phyloP scores from a whole-genome alignment of 2,113 vertebrate species.

The Actinemys pallida region DNA sequence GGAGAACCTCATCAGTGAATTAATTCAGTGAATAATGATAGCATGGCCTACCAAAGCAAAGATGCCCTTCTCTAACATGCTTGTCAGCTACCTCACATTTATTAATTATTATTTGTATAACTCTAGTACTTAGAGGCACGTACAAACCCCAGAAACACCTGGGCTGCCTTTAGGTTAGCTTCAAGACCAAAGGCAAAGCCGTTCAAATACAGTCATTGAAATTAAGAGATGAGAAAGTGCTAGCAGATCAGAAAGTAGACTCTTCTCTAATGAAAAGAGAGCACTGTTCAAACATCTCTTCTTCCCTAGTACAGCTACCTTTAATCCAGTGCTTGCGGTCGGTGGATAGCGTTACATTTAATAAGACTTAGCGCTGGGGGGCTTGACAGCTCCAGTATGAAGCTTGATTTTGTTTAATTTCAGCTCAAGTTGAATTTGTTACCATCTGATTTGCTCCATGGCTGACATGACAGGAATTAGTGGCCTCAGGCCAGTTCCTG shows the following conservation, averaged over 20 bases:
- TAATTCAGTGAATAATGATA: neutral
- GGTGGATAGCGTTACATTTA: rapidly evolving
- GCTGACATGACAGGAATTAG: neutral
- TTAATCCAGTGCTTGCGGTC: neutral
- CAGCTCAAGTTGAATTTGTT: neutral
- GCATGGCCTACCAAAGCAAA: neutral
- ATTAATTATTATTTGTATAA: rapidly evolving
- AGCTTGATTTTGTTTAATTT: neutral
- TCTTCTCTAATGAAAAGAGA: neutral
- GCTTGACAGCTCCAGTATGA: neutral
- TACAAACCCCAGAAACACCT: neutral
- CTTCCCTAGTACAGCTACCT: neutral
- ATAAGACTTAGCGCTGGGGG: neutral
- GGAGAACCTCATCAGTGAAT: neutral
- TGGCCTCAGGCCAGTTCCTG: neutral
- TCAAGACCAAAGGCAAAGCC: neutral
- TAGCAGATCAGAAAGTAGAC: neutral
- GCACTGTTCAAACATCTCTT: neutral
- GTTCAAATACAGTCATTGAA: neutral
- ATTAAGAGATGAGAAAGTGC: neutral
- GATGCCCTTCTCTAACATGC: neutral
- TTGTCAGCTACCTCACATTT: neutral
- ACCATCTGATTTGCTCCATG: neutral
- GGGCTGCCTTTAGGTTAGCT: neutral
- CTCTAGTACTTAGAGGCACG: neutral